phyloP scores from a whole-genome alignment of 2,888 invertebrate species.

The Heteromurus nitidus region DNA sequence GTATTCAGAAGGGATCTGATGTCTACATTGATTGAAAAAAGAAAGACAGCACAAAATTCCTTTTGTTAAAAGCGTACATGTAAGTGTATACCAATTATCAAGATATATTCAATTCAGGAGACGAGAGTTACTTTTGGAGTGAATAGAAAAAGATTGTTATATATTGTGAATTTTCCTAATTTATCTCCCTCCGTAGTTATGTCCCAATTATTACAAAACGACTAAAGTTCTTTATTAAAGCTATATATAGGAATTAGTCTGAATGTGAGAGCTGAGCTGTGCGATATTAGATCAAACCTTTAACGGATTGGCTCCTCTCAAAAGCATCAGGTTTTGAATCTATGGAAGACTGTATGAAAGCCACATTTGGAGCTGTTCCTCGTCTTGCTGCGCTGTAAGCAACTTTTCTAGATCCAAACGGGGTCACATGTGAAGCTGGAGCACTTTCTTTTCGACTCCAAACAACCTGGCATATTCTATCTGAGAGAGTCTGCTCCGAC shows the following conservation, averaged over 20 bases:
- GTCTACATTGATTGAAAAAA: slow-evolving; percentile 1
- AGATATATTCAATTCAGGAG: no score
- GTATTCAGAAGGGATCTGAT: neutral
- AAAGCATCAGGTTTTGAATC: slow-evolving; percentile 36
- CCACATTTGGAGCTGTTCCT: slow-evolving; percentile 52
- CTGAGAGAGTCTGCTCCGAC: slow-evolving; percentile 48
- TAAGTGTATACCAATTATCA: no score
- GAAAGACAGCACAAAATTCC: neutral
- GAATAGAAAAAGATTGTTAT: no score
- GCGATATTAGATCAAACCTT: slow-evolving; percentile 57
- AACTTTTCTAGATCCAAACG: slow-evolving; percentile 10
- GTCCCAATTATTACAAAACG: no score
- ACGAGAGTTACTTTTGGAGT: no score
- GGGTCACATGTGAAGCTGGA: slow-evolving; percentile 37
- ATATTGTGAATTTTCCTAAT: no score
- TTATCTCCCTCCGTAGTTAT: no score
- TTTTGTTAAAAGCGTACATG: no score
- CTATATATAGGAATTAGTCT: no score
- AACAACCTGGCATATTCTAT: slow-evolving; percentile 62
- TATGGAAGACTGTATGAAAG: slow-evolving; percentile 26
- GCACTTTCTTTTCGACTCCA: slow-evolving; percentile 59
- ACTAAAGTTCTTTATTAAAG: no score
- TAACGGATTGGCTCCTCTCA: slow-evolving; percentile 65
- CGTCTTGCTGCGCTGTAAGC: slow-evolving; percentile 27
- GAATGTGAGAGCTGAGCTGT: no score